phyloP scores from a whole-genome alignment of 2,888 invertebrate species.

The Xestia c-nigrum region DNA sequence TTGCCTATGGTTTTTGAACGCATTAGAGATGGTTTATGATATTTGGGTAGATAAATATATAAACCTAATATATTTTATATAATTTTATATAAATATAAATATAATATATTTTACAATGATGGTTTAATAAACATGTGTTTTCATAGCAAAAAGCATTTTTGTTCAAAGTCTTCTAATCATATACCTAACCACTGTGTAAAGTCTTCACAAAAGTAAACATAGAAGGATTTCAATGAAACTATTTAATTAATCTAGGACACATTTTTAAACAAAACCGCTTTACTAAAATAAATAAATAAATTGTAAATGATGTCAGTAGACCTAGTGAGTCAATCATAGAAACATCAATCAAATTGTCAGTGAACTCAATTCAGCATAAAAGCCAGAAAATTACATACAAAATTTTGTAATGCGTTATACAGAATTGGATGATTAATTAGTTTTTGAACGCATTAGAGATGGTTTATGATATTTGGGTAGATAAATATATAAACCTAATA shows the following conservation, averaged over 20 bases:
- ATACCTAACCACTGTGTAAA: not conserved
- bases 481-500: no score
- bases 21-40: no score
- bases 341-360: conserved; percentile 38
- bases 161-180: not conserved
- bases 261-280: not conserved
- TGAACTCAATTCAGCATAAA: conserved; percentile 17
- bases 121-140: no score
- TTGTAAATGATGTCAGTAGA: conserved; percentile 20
- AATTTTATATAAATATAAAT: no score
- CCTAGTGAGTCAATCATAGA: conserved; percentile 3
- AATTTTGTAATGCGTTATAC: conserved; percentile 6
- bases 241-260: not conserved
- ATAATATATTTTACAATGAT: no score
- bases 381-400: conserved; percentile 20
- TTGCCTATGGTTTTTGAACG: no score
- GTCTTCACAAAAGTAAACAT: not conserved
- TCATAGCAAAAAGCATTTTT: fast-evolving
- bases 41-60: no score
- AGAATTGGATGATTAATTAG: conserved; percentile 9
- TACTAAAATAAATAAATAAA: conserved; percentile 11
- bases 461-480: no score
- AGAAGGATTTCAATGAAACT: not conserved
- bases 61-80: no score
- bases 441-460: no score